Base-by-base conservation (phyloP, 2,888 invertebrate species). In the Cenopis cana region DNA sequence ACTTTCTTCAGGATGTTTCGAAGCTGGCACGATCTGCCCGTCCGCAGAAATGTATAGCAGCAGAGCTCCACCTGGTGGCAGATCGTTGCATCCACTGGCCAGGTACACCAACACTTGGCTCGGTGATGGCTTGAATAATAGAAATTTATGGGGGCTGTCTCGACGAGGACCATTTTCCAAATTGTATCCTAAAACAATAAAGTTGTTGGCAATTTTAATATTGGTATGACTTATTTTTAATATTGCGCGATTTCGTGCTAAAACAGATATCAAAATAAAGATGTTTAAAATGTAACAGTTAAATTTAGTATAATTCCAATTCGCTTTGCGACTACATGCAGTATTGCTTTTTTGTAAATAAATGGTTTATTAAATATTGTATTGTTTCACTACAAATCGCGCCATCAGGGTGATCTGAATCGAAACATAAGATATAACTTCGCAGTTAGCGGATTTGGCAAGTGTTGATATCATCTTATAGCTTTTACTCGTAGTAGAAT, bases 1-100 rank as follows among this genome's bases (percentile, higher is more conserved):
- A 98, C 98, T 96, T 89, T 98, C 97, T 94, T 98, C 98, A 38
- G 96, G 96, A 87, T 97, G 97, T 89, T 98, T 98, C 1, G 78
- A 66, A 75, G 96, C 95, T 73, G 96, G 96, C 61, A 96, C 96
- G 88, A 97, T 96, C 84, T 96, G 96, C 55, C 98, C 98, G 87
- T 99, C 99, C 33, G 98, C 98, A 24, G 99, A 99, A 76, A 99
- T 95, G 90, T 99, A 99, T 73, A 99, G 94, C 73, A 99, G 94
- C 78, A 99, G 94, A 62, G 97, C 98, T 59, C 98, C 98, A 85
- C 97, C 98, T 4, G 97, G 95, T 11, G 98, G 98, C 78, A 99
- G 94, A 90, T 99, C 99, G 87, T 98, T 98, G 91, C 98, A 98
- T 74, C 98, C 97, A 83, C 96, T 97, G 72, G 97, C 97, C 80